Percentiles rank a stretch among this genome's conserved stretches.
These are phyloP conservation scores for Sternotherus odoratus DNA, from an alignment of 2,797 vertebrate genomes.

Conservation along the genomic window DNA sequence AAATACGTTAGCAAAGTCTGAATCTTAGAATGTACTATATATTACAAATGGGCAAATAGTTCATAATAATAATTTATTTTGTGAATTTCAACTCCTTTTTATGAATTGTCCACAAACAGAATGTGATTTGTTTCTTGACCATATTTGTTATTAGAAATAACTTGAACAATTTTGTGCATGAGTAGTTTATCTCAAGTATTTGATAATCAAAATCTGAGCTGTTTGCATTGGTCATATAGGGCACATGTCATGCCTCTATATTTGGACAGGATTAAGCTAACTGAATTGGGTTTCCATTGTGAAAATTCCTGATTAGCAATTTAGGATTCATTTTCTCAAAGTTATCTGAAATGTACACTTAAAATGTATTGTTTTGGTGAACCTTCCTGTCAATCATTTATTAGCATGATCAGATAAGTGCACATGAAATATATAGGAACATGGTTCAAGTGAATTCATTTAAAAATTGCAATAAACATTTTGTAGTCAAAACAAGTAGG, in stretches of 20 bases:
- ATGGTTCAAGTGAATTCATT: conserved; percentile 58
- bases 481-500: background rate
- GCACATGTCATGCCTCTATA: background rate
- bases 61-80: background rate
- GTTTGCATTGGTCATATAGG: background rate
- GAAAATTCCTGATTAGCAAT: background rate
- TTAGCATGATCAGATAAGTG: conserved; percentile 45
- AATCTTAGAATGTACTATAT: background rate
- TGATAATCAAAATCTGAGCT: background rate
- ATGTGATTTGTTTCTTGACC: background rate
- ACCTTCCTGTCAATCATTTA: conserved; percentile 51
- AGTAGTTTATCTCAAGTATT: background rate
- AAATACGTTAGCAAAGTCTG: background rate
- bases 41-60: background rate
- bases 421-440: conserved; percentile 43
- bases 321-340: background rate
- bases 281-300: background rate
- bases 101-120: background rate
- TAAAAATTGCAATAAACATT: conserved; percentile 41
- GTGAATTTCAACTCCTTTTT: background rate
- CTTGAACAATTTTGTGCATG: background rate
- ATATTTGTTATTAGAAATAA: background rate
- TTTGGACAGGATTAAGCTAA: background rate
- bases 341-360: background rate
- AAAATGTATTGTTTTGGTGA: conserved; percentile 33